These are phyloP conservation scores for Leptodactylus fuscus DNA, from an alignment of 2,113 vertebrate genomes.

Conservation along the genomic window DNA sequence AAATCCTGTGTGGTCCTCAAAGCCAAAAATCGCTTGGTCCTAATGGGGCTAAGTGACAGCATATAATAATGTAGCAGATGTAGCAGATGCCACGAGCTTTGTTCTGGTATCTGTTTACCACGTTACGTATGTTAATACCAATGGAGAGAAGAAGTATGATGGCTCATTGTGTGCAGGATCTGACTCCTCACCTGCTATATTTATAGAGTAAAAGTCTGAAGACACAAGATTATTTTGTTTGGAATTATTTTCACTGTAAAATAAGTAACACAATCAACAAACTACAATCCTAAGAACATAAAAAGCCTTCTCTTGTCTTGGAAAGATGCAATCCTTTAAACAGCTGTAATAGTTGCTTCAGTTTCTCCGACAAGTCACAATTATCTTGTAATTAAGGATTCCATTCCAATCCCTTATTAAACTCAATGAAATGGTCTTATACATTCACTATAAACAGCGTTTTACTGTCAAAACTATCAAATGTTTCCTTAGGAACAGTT, in stretches of 20 bases:
- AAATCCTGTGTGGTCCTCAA: no score
- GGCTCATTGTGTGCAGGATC: neutral
- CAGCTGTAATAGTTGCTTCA: constrained; percentile 72
- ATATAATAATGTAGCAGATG: neutral
- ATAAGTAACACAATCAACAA: constrained; percentile 40
- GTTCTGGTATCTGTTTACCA: neutral
- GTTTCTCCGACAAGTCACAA: constrained; percentile 80
- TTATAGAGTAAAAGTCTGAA: constrained; percentile 3
- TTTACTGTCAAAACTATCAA: constrained; percentile 55
- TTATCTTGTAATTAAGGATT: constrained; percentile 79
- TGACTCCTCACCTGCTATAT: neutral
- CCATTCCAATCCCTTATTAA: constrained; percentile 79
- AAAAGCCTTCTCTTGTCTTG: constrained; percentile 66
- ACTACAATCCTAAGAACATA: constrained; percentile 18
- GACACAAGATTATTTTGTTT: constrained; percentile 13
- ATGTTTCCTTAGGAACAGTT: constrained; percentile 68
- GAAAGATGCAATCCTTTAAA: constrained; percentile 70
- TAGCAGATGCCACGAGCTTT: neutral
- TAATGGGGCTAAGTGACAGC: neutral
- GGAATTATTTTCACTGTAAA: constrained; percentile 36
- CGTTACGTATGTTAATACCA: neutral
- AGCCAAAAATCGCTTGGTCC: neutral
- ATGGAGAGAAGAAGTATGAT: neutral
- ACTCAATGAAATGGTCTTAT: constrained; percentile 75
- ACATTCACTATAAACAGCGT: constrained; percentile 67